These are phyloP conservation scores for Drosophila lowei DNA, from an alignment of 1,140 invertebrate species.

Conservation along the genomic window DNA sequence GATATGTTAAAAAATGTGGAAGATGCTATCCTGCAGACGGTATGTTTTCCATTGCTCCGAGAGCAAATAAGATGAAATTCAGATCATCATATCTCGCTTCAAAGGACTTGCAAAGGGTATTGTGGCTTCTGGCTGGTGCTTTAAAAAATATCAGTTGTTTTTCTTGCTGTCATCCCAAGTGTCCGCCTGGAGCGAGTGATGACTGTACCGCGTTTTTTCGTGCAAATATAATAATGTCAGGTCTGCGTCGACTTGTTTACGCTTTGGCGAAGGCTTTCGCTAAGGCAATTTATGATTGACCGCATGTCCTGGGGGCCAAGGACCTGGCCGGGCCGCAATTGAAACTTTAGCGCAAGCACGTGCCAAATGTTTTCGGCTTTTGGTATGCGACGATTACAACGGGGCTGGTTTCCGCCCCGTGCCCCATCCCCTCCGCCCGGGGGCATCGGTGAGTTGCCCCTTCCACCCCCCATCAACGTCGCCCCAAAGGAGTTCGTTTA, in stretches of 20 bases:
- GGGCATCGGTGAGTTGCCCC: too few relatives aligned
- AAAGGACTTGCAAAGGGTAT: too few relatives aligned
- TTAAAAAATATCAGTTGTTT: too few relatives aligned
- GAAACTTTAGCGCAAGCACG: constrained; percentile 50
- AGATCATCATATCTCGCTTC: too few relatives aligned
- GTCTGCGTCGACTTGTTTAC: constrained; percentile 73
- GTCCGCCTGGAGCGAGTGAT: not conserved
- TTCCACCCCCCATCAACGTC: not conserved
- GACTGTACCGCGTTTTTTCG: constrained; percentile 37
- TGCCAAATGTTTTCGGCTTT: constrained; percentile 50
- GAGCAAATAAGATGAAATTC: too few relatives aligned
- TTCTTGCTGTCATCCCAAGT: too few relatives aligned
- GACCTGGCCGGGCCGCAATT: constrained; percentile 33
- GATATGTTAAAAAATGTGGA: too few relatives aligned
- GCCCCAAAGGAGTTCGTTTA: constrained; percentile 26
- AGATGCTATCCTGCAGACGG: too few relatives aligned
- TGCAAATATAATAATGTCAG: constrained; percentile 77
- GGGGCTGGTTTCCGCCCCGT: not conserved
- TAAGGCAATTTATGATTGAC: constrained; percentile 75
- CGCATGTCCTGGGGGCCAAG: constrained; percentile 50
- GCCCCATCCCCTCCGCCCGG: not conserved
- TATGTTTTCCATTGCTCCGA: too few relatives aligned
- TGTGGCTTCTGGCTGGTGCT: too few relatives aligned
- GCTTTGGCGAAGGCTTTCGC: constrained; percentile 67
- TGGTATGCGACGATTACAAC: constrained; percentile 44